Conservation (phyloP, 2,113 vertebrate species). For the Thamnaconus septentrionalis region DNA sequence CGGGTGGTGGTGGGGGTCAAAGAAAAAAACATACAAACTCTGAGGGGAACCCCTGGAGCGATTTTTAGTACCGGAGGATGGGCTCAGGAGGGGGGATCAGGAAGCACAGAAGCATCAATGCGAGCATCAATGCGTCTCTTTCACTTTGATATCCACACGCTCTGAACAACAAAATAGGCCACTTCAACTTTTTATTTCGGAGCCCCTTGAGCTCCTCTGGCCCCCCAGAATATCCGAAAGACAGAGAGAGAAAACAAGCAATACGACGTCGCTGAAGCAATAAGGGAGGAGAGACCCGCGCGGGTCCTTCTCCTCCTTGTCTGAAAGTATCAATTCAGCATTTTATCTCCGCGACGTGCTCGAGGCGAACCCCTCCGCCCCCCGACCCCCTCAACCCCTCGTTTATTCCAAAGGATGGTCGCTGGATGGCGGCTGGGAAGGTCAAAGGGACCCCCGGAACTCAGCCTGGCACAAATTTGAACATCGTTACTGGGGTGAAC, state of each 20-base stretch:
- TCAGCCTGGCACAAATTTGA: constrained; percentile 29
- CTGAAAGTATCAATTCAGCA: constrained; percentile 30
- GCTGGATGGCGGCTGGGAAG: too few relatives aligned
- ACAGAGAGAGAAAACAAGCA: constrained; percentile 63
- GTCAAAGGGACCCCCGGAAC: background rate
- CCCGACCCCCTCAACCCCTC: too few relatives aligned
- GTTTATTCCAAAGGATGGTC: too few relatives aligned
- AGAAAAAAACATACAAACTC: constrained; percentile 11
- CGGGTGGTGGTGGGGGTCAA: too few relatives aligned
- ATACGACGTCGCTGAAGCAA: constrained; percentile 65
- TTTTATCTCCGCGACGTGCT: constrained; percentile 26
- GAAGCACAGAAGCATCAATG: too few relatives aligned
- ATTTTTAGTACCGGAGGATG: too few relatives aligned
- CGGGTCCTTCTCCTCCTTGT: constrained; percentile 16
- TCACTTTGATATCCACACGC: too few relatives aligned
- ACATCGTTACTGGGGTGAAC: background rate
- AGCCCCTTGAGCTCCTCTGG: too few relatives aligned
- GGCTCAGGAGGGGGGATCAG: too few relatives aligned
- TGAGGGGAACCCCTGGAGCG: constrained; percentile 1
- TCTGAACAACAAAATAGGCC: too few relatives aligned
- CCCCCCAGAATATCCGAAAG: constrained; percentile 14
- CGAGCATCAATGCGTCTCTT: too few relatives aligned
- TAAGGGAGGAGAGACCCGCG: constrained; percentile 19
- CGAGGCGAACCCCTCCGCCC: background rate
- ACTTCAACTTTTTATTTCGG: too few relatives aligned